These are phyloP conservation scores for Falco columbarius DNA, from an alignment of 2,797 vertebrate species.

Conservation along the genomic window DNA sequence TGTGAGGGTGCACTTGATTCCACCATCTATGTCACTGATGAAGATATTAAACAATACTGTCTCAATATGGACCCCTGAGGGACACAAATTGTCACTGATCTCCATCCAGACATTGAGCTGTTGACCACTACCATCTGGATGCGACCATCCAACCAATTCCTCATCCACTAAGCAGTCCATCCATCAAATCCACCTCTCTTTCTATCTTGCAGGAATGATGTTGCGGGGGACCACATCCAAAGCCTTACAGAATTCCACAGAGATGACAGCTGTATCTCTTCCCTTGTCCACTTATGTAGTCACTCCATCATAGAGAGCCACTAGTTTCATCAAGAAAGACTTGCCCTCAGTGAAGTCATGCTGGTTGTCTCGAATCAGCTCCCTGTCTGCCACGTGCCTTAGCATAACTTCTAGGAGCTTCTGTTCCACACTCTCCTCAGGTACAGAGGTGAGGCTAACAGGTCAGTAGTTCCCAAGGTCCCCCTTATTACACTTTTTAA, in stretches of 20 bases:
- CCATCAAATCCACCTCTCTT: fast-evolving
- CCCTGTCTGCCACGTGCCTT: not conserved
- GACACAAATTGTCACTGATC: not conserved
- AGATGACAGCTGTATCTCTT: not conserved
- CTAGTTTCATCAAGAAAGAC: not conserved
- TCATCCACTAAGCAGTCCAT: not conserved
- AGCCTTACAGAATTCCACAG: not conserved
- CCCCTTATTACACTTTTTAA: not conserved
- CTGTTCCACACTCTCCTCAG: not conserved
- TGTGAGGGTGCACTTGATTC: not conserved
- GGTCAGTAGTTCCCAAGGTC: not conserved
- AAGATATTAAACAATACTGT: not conserved
- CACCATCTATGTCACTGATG: not conserved
- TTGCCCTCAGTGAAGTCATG: not conserved
- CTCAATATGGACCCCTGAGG: not conserved
- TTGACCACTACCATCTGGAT: not conserved
- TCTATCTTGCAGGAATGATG: not conserved
- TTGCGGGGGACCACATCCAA: not conserved
- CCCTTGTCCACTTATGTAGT: no score
- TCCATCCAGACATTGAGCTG: fast-evolving
- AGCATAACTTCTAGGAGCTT: not conserved
- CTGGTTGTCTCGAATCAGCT: not conserved
- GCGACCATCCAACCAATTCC: not conserved
- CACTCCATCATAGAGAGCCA: not conserved
- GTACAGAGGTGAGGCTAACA: not conserved